Evolutionary conservation across 2,113 vertebrate species (phyloP).

Genomic region (Columbina picui): DNA sequence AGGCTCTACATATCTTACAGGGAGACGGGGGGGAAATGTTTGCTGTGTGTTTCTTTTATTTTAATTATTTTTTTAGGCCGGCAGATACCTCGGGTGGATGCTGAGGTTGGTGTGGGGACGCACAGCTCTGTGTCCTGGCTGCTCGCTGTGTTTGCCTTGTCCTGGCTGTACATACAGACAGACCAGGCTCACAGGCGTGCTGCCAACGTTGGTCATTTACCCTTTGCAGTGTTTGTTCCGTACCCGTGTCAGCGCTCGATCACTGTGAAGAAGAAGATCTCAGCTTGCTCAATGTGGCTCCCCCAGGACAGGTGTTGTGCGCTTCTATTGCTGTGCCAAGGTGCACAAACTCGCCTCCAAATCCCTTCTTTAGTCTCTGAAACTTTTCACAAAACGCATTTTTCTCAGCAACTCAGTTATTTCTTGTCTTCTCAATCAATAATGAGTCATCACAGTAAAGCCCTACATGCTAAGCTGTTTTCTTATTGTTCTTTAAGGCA

Average conservation of each 20-base stretch:
- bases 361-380: background rate
- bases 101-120: no score
- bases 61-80: no score
- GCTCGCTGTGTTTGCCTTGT: no score
- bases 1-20: background rate
- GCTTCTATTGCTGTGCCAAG: background rate
- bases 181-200: background rate
- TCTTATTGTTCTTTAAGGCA: constrained; percentile 11
- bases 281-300: rapidly evolving
- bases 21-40: no score
- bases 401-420: background rate
- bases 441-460: constrained; percentile 14
- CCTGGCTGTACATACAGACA: no score
- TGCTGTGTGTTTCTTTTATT: no score
- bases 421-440: constrained; percentile 29
- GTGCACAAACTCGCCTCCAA: background rate
- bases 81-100: no score
- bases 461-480: constrained; percentile 23
- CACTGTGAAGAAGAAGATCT: background rate
- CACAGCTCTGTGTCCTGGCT: no score
- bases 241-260: background rate
- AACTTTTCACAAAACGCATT: background rate
- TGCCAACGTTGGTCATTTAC: background rate
- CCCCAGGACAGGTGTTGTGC: background rate
- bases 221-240: background rate